phyloP scores from a whole-genome alignment of 2,797 vertebrate genomes.

The Cossypha niveicapilla region DNA sequence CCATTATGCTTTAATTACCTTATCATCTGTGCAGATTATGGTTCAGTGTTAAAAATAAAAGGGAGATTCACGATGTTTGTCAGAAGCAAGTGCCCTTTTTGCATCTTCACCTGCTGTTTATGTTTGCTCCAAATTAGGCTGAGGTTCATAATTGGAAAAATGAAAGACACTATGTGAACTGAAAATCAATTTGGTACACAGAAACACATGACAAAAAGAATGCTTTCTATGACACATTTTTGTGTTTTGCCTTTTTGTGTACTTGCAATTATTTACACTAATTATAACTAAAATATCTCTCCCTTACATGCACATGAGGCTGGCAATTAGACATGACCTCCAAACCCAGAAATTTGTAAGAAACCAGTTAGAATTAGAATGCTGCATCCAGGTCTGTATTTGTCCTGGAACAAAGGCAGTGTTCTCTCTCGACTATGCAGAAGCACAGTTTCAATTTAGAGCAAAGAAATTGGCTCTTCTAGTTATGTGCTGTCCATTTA shows the following conservation, averaged over 20 bases:
- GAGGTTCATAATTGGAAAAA: conserved; percentile 5
- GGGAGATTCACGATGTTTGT: not conserved
- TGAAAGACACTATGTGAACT: not conserved
- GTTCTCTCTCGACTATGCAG: not conserved
- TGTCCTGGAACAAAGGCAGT: not conserved
- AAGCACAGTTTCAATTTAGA: not conserved
- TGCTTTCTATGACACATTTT: not conserved
- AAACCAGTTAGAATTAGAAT: not conserved
- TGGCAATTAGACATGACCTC: not conserved
- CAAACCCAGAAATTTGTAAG: not conserved
- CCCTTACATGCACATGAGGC: not conserved
- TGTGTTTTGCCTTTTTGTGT: not conserved
- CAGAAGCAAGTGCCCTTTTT: not conserved
- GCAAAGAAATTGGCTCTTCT: not conserved
- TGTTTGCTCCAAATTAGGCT: conserved; percentile 17
- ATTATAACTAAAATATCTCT: not conserved
- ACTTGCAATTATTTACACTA: not conserved
- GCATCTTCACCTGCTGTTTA: not conserved
- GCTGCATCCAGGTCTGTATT: not conserved
- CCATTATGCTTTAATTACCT: conserved; percentile 26
- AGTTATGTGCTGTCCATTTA: not conserved
- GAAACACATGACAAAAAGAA: not conserved
- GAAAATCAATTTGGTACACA: not conserved
- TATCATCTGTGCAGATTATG: conserved; percentile 32
- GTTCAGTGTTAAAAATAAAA: not conserved